Percentiles rank a stretch among this genome's conserved stretches.
phyloP scores from a whole-genome alignment of 2,113 vertebrate species.

The Dendropsophus ebraccatus region DNA sequence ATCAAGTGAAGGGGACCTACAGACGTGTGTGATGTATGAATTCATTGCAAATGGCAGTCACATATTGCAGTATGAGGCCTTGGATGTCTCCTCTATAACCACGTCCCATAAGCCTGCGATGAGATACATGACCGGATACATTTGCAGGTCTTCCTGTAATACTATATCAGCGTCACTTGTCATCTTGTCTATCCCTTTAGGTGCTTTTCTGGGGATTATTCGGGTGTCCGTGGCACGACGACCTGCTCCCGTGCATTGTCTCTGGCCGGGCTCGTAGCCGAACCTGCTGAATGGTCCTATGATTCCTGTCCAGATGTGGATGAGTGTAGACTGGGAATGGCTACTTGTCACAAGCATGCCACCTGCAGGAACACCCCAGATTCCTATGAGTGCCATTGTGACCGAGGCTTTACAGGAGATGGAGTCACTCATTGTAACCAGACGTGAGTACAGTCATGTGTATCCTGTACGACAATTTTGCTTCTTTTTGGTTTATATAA shows the following conservation, averaged over 20 bases:
- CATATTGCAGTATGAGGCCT: too few relatives aligned
- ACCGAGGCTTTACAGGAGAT: conserved; percentile 86
- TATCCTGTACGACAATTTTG: too few relatives aligned
- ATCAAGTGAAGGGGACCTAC: too few relatives aligned
- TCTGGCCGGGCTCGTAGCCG: conserved; percentile 71
- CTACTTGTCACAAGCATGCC: conserved; percentile 83
- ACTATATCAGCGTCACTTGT: not conserved
- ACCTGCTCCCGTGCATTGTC: conserved; percentile 86
- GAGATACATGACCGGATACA: too few relatives aligned
- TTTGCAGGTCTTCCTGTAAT: not conserved
- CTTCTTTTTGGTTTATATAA: not conserved
- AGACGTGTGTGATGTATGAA: too few relatives aligned
- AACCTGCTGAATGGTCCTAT: conserved; percentile 86
- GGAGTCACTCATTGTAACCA: conserved; percentile 87
- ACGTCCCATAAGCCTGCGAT: too few relatives aligned
- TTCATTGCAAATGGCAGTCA: too few relatives aligned
- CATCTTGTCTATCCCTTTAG: conserved; percentile 62
- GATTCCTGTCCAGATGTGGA: conserved; percentile 89
- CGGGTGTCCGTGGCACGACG: conserved; percentile 73
- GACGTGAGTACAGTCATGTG: conserved; percentile 75
- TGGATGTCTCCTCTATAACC: too few relatives aligned
- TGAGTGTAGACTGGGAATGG: conserved; percentile 87
- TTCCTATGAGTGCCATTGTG: conserved; percentile 90
- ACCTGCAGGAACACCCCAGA: conserved; percentile 88
- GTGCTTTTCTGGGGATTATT: conserved; percentile 89